phyloP scores from a whole-genome alignment of 2,888 invertebrate species.

The Cephus rjabovi region DNA sequence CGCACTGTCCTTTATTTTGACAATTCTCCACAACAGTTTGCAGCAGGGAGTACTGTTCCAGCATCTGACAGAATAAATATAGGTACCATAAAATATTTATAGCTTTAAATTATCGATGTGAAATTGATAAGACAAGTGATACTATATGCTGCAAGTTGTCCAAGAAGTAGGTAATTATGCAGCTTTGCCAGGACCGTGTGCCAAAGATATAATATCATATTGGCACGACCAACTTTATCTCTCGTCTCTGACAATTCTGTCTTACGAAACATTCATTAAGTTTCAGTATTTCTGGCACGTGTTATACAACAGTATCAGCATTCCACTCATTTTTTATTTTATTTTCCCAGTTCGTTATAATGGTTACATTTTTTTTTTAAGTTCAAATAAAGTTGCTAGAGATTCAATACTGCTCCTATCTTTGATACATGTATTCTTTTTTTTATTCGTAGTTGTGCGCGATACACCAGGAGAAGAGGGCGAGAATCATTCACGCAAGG shows the following conservation, averaged over 20 bases:
- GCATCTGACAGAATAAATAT: too few species aligned
- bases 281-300: too few species aligned
- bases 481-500: neutral
- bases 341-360: neutral
- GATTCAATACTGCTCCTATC: neutral
- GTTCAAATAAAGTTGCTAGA: neutral
- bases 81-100: too few species aligned
- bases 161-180: too few species aligned
- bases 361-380: neutral
- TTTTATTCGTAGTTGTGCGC: neutral
- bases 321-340: neutral
- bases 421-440: neutral
- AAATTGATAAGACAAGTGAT: too few species aligned
- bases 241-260: too few species aligned
- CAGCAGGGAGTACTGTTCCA: constrained; percentile 80
- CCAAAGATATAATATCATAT: too few species aligned
- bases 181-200: too few species aligned
- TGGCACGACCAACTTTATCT: too few species aligned
- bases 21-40: constrained; percentile 92
- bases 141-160: too few species aligned
- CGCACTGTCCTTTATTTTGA: constrained; percentile 89
- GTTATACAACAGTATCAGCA: neutral
- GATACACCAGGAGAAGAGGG: neutral
- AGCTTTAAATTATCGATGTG: too few species aligned
- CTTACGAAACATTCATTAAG: too few species aligned